These are phyloP conservation scores for Cynoglossus semilaevis DNA, from an alignment of 2,113 vertebrate species.

Conservation along the genomic window DNA sequence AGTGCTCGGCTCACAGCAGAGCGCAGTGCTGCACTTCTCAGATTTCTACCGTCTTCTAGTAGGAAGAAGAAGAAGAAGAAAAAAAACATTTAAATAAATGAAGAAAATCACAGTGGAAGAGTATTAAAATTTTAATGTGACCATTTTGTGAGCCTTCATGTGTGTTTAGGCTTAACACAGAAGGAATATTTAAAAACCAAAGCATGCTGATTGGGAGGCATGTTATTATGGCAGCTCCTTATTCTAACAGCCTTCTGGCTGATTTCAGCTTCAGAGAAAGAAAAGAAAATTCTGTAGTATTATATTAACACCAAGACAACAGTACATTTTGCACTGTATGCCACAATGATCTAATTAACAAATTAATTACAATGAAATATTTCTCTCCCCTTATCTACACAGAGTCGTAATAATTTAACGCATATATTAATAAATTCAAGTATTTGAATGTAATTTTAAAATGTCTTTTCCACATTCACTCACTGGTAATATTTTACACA, in stretches of 20 bases:
- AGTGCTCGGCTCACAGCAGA: slow-evolving; percentile 72
- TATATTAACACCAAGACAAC: background rate
- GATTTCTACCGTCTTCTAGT: slow-evolving; percentile 63
- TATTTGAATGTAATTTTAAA: too few species aligned
- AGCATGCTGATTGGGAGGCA: slow-evolving; percentile 70
- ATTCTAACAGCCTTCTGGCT: slow-evolving; percentile 72
- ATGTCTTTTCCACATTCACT: too few species aligned
- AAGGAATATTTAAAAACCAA: slow-evolving; percentile 74
- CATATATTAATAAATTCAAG: too few species aligned
- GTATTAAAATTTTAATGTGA: slow-evolving; percentile 78
- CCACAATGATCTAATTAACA: too few species aligned
- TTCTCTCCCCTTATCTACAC: too few species aligned
- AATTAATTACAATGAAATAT: too few species aligned
- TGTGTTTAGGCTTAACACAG: slow-evolving; percentile 76
- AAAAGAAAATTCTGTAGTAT: slow-evolving; percentile 34
- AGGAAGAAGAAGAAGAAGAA: slow-evolving; percentile 38
- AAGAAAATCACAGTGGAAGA: slow-evolving; percentile 78
- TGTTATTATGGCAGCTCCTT: slow-evolving; percentile 70
- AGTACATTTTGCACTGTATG: too few species aligned
- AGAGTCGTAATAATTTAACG: too few species aligned
- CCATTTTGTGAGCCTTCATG: slow-evolving; percentile 78
- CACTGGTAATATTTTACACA: too few species aligned
- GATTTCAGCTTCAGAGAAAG: slow-evolving; percentile 65
- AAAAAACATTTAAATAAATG: slow-evolving; percentile 75
- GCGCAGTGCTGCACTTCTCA: slow-evolving; percentile 65